Evolutionary conservation across 2,888 invertebrate genomes (phyloP), one percentile per base, ranked within the genome.

Genomic region (Dorcus hopei): DNA sequence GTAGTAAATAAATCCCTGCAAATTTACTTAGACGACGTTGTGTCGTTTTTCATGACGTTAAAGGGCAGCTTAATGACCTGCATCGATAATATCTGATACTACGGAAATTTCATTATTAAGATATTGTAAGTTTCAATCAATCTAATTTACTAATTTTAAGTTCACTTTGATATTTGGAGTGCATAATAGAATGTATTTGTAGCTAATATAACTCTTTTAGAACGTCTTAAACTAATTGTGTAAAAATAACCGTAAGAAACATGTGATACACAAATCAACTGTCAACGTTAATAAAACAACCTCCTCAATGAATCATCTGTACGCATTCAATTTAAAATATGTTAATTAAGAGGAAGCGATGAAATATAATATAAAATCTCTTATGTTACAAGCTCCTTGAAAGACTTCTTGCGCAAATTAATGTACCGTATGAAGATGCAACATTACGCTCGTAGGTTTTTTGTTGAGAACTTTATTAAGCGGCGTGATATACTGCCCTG

Each of bases 1-100:
- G 55, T 58, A 67, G 67, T 64, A 65, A 61, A 66, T 65, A 66
- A 33, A 68, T 64, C 66, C 58, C 55, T 38, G 62, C 62, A 61
- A 67, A 67, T 66, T 66, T 65, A 65, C 61, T 65, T 65, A 66
- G 57, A 48, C 26, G 26, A 33, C 26, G 26, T 33, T 3, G 26
- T 33, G 26, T 33, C 26, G 26, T 33, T 33, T 33, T 33, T 33
- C 26, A 33, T 33, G 26, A 33, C 26, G 26, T 33, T 33, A 33
- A 33, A 33, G 26, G 26, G 26, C 26, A 33, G 26, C 26, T 33
- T 33, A 33, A 33, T 33, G 26, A 33, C 7, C 26, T 33, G 26
- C 26, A 33, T 33, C 26, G 6, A 33, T 33, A 33, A 33, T 33
- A 33, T 33, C 26, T 33, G 7, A 33, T 4, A 33, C 26, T 33